Conservation (phyloP, 2,113 vertebrate genomes). For the Todiramphus chloris region DNA sequence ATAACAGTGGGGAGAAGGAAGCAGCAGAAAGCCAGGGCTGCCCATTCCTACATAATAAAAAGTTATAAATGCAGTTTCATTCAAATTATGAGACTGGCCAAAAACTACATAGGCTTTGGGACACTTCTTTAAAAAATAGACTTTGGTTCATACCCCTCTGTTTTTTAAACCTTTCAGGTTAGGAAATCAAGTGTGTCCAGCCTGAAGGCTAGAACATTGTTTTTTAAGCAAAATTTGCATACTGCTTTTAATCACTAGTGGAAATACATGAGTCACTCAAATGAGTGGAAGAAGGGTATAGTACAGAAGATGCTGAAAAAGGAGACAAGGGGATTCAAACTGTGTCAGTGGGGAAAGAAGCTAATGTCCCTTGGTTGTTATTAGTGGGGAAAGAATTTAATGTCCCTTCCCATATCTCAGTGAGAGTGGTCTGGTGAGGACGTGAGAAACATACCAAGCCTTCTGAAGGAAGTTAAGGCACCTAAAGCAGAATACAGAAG, state of each 20-base stretch:
- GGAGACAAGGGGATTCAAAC: background rate
- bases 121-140: background rate
- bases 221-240: background rate
- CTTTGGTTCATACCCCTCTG: background rate
- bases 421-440: background rate
- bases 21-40: background rate
- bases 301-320: background rate
- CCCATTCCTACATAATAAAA: background rate
- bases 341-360: background rate
- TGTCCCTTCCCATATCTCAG: background rate
- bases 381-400: background rate
- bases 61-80: background rate
- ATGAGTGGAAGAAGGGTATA: background rate
- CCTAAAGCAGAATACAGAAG: background rate
- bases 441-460: background rate
- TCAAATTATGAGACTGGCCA: background rate
- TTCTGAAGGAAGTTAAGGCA: background rate
- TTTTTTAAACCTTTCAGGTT: background rate
- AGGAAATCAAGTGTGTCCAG: background rate
- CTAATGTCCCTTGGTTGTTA: fast-evolving
- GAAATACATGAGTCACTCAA: background rate
- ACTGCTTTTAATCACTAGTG: background rate
- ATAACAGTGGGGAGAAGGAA: background rate
- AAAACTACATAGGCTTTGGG: background rate
- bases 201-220: background rate